Conservation (phyloP, 2,113 vertebrate genomes). For the Bolborhynchus lineola region DNA sequence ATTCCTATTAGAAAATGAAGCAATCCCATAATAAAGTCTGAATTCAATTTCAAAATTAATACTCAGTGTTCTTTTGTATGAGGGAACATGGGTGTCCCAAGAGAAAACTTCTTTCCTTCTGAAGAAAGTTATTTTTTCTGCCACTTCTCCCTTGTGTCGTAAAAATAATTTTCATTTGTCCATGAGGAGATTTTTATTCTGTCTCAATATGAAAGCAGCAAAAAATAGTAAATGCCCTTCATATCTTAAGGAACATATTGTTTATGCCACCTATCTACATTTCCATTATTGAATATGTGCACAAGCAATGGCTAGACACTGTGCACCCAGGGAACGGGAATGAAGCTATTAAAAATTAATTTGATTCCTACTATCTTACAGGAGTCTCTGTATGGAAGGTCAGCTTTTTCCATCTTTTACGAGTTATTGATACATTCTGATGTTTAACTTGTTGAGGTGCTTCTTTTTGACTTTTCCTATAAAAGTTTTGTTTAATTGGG, state of each 20-base stretch:
- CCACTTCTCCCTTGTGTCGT: neutral
- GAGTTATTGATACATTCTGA: conserved; percentile 6
- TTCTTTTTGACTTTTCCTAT: neutral
- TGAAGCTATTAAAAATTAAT: conserved; percentile 51
- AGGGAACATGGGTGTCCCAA: neutral
- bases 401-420: neutral
- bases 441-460: neutral
- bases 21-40: neutral
- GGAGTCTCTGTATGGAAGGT: conserved; percentile 5
- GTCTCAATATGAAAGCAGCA: neutral
- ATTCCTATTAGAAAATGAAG: neutral
- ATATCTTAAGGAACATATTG: neutral
- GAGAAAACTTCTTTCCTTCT: neutral
- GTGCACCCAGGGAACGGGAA: conserved; percentile 6
- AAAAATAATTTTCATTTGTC: neutral
- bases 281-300: conserved; percentile 18
- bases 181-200: neutral
- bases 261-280: conserved; percentile 33
- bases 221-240: conserved; percentile 43
- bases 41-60: conserved; percentile 25
- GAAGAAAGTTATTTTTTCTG: neutral
- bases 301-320: conserved; percentile 4
- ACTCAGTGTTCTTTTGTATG: neutral
- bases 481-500: neutral
- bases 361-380: neutral